Conservation (phyloP, 2,113 vertebrate species). For the Megaptera novaeangliae region DNA sequence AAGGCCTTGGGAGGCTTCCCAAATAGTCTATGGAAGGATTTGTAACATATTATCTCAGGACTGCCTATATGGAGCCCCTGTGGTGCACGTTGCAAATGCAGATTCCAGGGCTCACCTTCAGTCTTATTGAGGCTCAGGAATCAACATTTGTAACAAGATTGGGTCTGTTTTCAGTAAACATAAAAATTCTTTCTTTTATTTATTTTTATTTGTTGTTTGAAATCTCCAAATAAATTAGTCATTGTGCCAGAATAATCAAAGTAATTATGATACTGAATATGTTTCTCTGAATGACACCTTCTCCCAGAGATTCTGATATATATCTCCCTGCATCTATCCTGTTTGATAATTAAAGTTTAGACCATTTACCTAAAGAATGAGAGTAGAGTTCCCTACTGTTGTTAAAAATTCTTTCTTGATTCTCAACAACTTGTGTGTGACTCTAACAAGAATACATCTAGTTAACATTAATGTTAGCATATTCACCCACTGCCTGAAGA, state of each 20-base stretch:
- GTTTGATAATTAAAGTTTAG: background rate
- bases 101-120: background rate
- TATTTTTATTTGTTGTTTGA: background rate
- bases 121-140: background rate
- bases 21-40: background rate
- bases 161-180: background rate
- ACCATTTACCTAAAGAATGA: background rate
- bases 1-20: background rate
- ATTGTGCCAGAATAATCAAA: constrained; percentile 12
- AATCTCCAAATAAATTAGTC: constrained; percentile 8
- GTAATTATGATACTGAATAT: background rate
- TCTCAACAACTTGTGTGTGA: background rate
- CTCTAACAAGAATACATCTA: background rate
- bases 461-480: constrained; percentile 6
- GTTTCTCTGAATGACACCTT: background rate
- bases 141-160: background rate
- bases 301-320: background rate
- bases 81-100: background rate
- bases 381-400: background rate
- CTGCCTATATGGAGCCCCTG: background rate
- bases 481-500: background rate
- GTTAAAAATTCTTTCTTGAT: background rate
- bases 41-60: background rate
- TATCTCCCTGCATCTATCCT: background rate
- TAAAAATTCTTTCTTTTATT: background rate